Evolutionary conservation across 2,797 vertebrate genomes (phyloP), one percentile per base, ranked within the genome.

Genomic region (Leuciscus waleckii): DNA sequence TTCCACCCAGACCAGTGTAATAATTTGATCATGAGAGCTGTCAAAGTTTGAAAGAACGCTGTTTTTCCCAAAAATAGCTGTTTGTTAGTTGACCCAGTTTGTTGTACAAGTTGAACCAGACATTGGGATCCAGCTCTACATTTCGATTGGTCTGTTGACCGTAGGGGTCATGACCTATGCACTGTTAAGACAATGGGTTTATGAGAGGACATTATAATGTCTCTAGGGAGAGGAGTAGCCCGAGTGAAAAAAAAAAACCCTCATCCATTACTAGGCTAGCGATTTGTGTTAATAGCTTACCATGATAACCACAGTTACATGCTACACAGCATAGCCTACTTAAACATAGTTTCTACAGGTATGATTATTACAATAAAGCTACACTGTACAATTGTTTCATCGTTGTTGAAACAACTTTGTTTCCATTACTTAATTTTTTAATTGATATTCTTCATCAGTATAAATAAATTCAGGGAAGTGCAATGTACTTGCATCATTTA

Each of bases 61-160:
- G 10, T 46, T 81, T 58, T 46, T 5, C 7, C 9, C 16, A 2
- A 46, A 84, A 70, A 70, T 56, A 61, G 21, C 54, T 29, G 41
- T 74, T 81, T 71, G 56, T 74, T 84, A 79, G 67, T 65, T 94
- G 94, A 94, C 92, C 93, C 89, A 6, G 41, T 88, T 87, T 92
- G 91, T 91, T 93, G 92, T 91, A 91, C 90, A 93, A 94, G 90
- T 87, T 89, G 78, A 92, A 89, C 89, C 86, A 89, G 91, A 89
- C 92, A 91, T 84, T 87, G 88, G 90, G 90, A 90, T 88, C 89
- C 86, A 39, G 84, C 88, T 88, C 87, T 91, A 82, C 61, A 37
- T 90, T 92, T 92, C 88, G 87, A 75, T 74, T 86, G 91, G 91
- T 91, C 79, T 88, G 83, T 86, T 87, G 73, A 61, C 78, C 17